Evolutionary conservation across 1,140 invertebrate genomes (phyloP).

Genomic region (Patella vulgata): DNA sequence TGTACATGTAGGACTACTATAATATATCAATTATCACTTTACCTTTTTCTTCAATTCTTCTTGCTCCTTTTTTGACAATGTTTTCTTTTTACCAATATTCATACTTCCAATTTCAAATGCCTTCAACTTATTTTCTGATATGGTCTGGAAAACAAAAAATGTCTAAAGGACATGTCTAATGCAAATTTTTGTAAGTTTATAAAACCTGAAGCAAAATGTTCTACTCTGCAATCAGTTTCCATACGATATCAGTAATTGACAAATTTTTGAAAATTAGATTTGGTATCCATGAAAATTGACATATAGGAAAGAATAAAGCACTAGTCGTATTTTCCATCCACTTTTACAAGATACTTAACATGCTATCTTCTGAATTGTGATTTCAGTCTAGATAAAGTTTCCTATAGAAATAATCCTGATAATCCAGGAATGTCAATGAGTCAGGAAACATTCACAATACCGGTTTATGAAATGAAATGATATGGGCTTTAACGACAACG

Average conservation of each 20-base stretch:
- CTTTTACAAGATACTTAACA: no score
- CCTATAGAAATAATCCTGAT: no score
- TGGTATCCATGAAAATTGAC: slow-evolving; percentile 7
- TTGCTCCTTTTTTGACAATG: slow-evolving; percentile 84
- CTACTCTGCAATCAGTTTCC: no score
- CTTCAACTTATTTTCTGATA: slow-evolving; percentile 74
- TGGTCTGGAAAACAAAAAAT: slow-evolving; percentile 38
- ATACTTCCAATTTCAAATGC: slow-evolving; percentile 85
- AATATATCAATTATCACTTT: slow-evolving; percentile 9
- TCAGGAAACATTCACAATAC: no score
- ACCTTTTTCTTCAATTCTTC: slow-evolving; percentile 88
- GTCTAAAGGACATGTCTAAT: background rate
- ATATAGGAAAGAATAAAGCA: slow-evolving; percentile 1
- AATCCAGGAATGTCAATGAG: no score
- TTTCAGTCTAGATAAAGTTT: no score
- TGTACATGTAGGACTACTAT: background rate
- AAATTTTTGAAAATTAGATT: background rate
- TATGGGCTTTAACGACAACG: no score
- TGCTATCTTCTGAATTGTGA: no score
- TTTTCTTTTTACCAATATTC: slow-evolving; percentile 74
- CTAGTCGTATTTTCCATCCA: slow-evolving; percentile 11
- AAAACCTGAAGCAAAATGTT: background rate
- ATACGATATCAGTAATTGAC: background rate
- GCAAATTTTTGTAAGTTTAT: background rate
- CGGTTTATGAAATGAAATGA: no score